Base-by-base conservation (phyloP, 2,797 vertebrate genomes). In the Pseudopleuronectes americanus region DNA sequence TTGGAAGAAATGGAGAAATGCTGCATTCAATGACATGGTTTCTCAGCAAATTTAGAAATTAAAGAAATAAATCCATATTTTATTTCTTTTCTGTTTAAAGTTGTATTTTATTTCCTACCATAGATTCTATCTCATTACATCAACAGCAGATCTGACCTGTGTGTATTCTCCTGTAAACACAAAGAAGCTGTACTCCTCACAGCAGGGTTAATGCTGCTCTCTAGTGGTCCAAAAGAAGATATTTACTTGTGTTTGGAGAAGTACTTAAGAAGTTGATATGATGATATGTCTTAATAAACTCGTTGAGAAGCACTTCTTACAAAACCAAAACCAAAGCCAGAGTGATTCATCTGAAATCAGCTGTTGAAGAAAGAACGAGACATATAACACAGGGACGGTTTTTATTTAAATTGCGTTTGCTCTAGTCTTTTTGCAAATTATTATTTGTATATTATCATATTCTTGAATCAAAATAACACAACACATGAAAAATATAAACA, bases 171-270 rank as follows among this genome's bases (percentile, higher is more conserved):
- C 28, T 58, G 54, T 47, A 38, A 52, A 23, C 21, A 23, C 0
- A 53, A 9, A 19, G 19, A 33, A 38, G 19, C 36, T 63, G 13
- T 12, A 10, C 8, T n/a, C n/a, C 54, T 58, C 33, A 45, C 52
- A 53, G 19, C 48, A 74, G 63, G 76, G 49, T 8, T 12, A 65
- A 53, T 76, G 71, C 64, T 78, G 76, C 85, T 68, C 70, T 57
- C 91, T 87, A 62, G 77, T 87, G 90, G 74, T 59, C 1, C 7
- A 47, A n/a, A 48, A 4, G 2, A 21, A 2, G 38, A 57, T 36
- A 16, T 6, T 1, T 14, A 21, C 41, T 43, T 17, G 14, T 16
- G 41, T 43, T 43, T 43, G 41, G 16, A 43, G 6, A 43, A 43
- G 41, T 36, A 4, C 10, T 36, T 36, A 12, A 36, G 33, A 9